Evolutionary conservation across 2,797 vertebrate genomes (phyloP).

Genomic region (Sylvia borin): DNA sequence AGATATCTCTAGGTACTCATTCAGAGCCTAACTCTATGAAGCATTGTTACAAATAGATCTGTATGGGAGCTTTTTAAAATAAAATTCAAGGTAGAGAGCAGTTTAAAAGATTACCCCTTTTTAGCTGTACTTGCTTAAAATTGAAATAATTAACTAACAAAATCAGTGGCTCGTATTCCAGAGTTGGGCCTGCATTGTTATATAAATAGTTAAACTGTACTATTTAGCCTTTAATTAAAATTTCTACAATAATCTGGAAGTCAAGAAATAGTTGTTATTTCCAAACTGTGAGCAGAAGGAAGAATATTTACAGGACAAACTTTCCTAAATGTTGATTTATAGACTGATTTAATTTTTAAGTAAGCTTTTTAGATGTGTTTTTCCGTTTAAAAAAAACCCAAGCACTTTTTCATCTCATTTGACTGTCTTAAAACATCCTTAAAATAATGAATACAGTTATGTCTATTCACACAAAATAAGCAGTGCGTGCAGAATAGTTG

Average conservation of each 20-base stretch:
- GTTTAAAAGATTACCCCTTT: not conserved
- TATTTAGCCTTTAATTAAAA: not conserved
- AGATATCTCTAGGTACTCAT: not conserved
- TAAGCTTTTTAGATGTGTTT: slow-evolving; percentile 29
- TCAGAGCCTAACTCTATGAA: not conserved
- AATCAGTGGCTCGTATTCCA: not conserved
- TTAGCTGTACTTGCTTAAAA: not conserved
- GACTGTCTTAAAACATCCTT: slow-evolving; percentile 17
- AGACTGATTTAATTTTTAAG: slow-evolving; percentile 30
- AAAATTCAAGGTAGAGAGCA: not conserved
- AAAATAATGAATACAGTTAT: slow-evolving; percentile 59
- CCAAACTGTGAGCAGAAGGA: not conserved
- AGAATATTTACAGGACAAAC: slow-evolving; percentile 34
- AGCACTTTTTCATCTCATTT: slow-evolving; percentile 37
- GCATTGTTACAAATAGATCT: not conserved
- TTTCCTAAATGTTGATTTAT: slow-evolving; percentile 44
- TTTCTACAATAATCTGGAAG: not conserved
- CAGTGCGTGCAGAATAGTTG: slow-evolving; percentile 3
- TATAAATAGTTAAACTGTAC: not conserved
- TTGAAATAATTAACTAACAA: not conserved
- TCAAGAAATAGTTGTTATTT: slow-evolving; percentile 5
- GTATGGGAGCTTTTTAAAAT: not conserved
- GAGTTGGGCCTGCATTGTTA: not conserved
- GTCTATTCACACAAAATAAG: slow-evolving; percentile 19
- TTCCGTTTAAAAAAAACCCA: slow-evolving; percentile 25